Percentiles rank a stretch among this genome's conserved stretches.
These are phyloP conservation scores for Sarcophaga carnaria DNA, from an alignment of 2,888 invertebrate species.

Conservation along the genomic window DNA sequence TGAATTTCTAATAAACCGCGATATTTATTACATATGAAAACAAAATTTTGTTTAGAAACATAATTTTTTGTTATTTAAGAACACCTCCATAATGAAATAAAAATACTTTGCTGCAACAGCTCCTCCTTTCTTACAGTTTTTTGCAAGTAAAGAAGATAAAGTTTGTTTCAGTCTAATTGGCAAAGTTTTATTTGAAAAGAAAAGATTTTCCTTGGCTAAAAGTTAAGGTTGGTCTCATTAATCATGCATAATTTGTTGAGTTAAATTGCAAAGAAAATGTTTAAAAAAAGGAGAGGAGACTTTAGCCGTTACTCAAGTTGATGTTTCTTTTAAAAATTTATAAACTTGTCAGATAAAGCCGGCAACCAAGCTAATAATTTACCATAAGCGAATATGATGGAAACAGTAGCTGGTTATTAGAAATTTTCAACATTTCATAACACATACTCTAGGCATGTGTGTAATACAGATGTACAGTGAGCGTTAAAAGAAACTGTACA, in stretches of 20 bases:
- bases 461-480: background rate
- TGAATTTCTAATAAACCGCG: background rate
- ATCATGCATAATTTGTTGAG: background rate
- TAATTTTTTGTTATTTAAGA: too few species aligned
- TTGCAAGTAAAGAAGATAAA: background rate
- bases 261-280: background rate
- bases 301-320: background rate
- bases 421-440: background rate
- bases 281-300: background rate
- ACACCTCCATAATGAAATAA: too few species aligned
- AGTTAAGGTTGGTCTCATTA: background rate
- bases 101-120: too few species aligned
- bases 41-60: background rate
- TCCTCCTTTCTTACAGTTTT: background rate
- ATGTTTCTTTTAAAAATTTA: background rate
- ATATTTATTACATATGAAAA: background rate
- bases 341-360: background rate
- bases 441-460: background rate
- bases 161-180: background rate
- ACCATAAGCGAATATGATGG: background rate
- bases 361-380: background rate
- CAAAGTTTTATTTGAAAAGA: conserved; percentile 1
- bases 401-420: background rate
- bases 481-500: too few species aligned
- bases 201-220: background rate